phyloP scores from a whole-genome alignment of 2,888 invertebrate species.

The Xylota sylvarum region DNA sequence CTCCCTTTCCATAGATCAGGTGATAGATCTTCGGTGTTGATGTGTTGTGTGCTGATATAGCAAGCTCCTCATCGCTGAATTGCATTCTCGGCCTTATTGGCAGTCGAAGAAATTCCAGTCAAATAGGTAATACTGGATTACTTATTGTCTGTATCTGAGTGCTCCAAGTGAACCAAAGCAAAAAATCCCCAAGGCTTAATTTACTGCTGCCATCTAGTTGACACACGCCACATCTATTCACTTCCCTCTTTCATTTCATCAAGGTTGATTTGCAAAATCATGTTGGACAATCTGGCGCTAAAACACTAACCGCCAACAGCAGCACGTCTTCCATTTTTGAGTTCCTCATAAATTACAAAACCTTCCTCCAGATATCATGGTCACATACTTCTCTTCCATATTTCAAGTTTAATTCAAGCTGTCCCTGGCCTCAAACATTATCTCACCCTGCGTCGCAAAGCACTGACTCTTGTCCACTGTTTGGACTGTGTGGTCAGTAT shows the following conservation, averaged over 20 bases:
- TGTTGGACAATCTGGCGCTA: background rate
- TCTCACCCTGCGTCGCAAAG: slow-evolving; percentile 14
- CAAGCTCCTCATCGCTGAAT: too few species aligned
- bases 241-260: too few species aligned
- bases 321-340: background rate
- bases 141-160: too few species aligned
- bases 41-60: too few species aligned
- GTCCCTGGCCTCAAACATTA: background rate
- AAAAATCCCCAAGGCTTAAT: too few species aligned
- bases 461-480: background rate
- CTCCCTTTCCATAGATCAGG: too few species aligned
- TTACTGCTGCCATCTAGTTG: too few species aligned
- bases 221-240: background rate
- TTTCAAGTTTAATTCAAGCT: background rate
- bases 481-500: slow-evolving; percentile 7
- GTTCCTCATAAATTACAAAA: background rate
- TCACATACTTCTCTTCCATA: background rate
- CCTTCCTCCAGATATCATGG: background rate
- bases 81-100: too few species aligned
- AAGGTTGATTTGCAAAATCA: background rate
- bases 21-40: too few species aligned
- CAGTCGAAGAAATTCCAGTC: too few species aligned
- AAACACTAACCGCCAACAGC: background rate
- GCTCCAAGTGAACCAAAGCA: too few species aligned
- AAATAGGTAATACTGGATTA: too few species aligned